phyloP scores from a whole-genome alignment of 2,797 vertebrate genomes.

The Diglossa cyanea region DNA sequence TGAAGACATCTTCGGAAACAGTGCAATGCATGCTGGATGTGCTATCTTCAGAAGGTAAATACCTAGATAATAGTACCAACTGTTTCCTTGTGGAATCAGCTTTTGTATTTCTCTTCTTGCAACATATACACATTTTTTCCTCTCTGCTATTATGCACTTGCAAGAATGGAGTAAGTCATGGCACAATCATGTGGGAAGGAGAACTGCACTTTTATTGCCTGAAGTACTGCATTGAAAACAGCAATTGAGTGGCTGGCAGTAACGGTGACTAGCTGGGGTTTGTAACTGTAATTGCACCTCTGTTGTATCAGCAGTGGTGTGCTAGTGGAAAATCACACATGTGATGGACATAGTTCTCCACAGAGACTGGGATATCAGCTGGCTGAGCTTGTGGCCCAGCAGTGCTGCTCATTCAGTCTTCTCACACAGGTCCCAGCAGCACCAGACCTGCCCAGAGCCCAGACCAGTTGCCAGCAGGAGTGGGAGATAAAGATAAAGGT shows the following conservation, averaged over 20 bases:
- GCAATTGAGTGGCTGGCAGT: not conserved
- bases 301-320: not conserved
- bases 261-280: not conserved
- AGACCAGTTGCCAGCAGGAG: not conserved
- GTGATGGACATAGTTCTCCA: not conserved
- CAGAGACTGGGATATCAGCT: not conserved
- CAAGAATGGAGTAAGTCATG: not conserved
- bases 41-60: not conserved
- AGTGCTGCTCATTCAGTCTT: not conserved
- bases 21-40: fast-evolving
- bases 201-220: not conserved
- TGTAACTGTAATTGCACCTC: not conserved
- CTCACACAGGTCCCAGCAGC: not conserved
- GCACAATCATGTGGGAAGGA: not conserved
- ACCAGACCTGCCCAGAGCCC: not conserved
- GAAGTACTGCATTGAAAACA: not conserved
- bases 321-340: not conserved
- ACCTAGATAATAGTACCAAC: not conserved
- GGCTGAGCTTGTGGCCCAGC: not conserved
- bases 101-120: not conserved
- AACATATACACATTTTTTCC: not conserved
- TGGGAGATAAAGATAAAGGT: not conserved
- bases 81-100: not conserved
- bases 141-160: not conserved
- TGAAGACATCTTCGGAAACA: fast-evolving